Evolutionary conservation across 2,888 invertebrate genomes (phyloP).

Genomic region (Epiblema foenella): DNA sequence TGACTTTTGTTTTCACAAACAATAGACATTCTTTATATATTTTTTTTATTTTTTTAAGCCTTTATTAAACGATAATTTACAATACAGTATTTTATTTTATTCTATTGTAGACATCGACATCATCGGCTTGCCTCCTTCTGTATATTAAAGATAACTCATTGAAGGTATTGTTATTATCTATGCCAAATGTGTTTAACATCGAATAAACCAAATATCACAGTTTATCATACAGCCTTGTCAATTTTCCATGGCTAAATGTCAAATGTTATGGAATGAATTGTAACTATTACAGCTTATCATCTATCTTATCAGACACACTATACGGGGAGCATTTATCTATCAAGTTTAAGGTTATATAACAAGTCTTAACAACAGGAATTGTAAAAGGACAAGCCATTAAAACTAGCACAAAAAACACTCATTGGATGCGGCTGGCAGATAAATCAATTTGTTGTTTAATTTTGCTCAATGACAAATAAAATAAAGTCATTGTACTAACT

Average conservation of each 20-base stretch:
- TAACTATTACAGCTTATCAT: conserved; percentile 43
- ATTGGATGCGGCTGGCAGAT: background rate
- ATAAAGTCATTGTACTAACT: conserved; percentile 14
- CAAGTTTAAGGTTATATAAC: conserved; percentile 40
- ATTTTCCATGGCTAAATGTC: conserved; percentile 29
- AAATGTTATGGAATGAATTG: conserved; percentile 39
- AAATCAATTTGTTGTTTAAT: background rate
- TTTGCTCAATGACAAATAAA: conserved; percentile 21
- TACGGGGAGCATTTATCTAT: conserved; percentile 31
- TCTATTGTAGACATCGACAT: too few relatives aligned
- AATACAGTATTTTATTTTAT: too few relatives aligned
- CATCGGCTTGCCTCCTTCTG: too few relatives aligned
- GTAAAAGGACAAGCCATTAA: background rate
- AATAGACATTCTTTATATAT: background rate
- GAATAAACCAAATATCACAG: background rate
- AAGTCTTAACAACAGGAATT: background rate
- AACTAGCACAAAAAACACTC: background rate
- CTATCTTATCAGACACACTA: conserved; percentile 51
- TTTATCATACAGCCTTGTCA: conserved; percentile 15
- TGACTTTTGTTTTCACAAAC: background rate
- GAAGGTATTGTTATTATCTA: background rate
- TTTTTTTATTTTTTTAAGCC: too few relatives aligned
- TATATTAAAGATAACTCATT: too few relatives aligned
- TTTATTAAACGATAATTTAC: too few relatives aligned
- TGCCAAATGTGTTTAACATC: background rate